Percentiles rank a stretch among this genome's conserved stretches.
Evolutionary conservation across 2,113 vertebrate species (phyloP).

Genomic region (Cyprinodon brontotheroides): DNA sequence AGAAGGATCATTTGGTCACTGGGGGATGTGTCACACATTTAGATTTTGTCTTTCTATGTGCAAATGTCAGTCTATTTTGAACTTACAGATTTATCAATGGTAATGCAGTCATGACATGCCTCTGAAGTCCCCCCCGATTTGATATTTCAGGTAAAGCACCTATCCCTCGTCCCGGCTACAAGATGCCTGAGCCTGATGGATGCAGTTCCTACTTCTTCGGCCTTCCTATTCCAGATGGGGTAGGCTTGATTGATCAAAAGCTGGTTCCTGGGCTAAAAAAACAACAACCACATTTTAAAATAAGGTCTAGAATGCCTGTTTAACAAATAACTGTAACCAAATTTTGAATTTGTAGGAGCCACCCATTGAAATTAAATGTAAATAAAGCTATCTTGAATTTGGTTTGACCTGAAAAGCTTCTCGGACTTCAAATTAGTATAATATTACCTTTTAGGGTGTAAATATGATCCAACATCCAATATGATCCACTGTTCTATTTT

Average conservation of each 20-base stretch:
- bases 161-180: conserved; percentile 87
- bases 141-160: conserved; percentile 86
- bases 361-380: too few species aligned
- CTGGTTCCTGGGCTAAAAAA: neutral
- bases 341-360: too few species aligned
- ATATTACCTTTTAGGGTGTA: too few species aligned
- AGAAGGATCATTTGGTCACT: conserved; percentile 6
- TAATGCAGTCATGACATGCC: conserved; percentile 9
- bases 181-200: conserved; percentile 88
- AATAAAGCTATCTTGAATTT: too few species aligned
- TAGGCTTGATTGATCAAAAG: conserved; percentile 64
- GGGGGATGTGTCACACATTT: neutral
- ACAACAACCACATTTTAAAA: neutral
- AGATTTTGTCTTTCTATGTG: neutral
- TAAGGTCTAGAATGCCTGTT: too few species aligned
- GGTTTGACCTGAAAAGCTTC: too few species aligned
- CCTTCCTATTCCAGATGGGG: conserved; percentile 89
- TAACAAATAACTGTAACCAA: too few species aligned
- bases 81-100: neutral
- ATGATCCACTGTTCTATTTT: too few species aligned
- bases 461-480: too few species aligned
- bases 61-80: conserved; percentile 3
- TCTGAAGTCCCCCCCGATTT: neutral
- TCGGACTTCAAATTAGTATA: too few species aligned
- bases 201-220: conserved; percentile 92